Evolutionary conservation across 1,140 invertebrate genomes (phyloP).

Genomic region (Cydia splendana): DNA sequence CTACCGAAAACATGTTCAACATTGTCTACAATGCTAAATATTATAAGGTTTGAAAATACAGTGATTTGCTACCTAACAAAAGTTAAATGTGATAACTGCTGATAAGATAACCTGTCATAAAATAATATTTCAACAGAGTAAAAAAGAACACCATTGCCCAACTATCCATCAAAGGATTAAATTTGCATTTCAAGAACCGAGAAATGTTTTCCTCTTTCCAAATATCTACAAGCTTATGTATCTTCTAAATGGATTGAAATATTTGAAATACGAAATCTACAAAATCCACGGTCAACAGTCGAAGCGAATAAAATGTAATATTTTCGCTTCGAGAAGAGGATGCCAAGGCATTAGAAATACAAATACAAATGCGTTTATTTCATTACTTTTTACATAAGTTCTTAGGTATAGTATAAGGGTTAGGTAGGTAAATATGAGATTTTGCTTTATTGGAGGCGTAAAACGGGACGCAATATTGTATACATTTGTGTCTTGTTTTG

Average conservation of each 20-base stretch:
- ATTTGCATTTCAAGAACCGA: neutral
- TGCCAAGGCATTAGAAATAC: conserved; percentile 6
- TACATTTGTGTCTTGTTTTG: conserved; percentile 3
- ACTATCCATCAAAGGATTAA: neutral
- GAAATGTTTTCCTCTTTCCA: neutral
- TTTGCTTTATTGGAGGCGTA: neutral
- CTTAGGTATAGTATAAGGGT: no score
- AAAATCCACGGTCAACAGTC: neutral
- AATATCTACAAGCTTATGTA: neutral
- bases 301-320: neutral
- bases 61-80: no score
- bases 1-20: no score
- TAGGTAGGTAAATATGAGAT: no score
- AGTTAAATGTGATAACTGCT: no score
- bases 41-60: no score
- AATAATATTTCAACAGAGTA: no score
- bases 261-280: neutral
- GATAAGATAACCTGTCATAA: no score
- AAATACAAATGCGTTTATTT: no score
- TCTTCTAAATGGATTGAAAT: conserved; percentile 21
- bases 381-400: no score
- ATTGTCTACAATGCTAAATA: no score
- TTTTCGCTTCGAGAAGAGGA: neutral
- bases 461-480: neutral
- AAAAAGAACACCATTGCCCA: neutral